Evolutionary conservation across 2,113 vertebrate species (phyloP).

Genomic region (Mormyrus lacerda): DNA sequence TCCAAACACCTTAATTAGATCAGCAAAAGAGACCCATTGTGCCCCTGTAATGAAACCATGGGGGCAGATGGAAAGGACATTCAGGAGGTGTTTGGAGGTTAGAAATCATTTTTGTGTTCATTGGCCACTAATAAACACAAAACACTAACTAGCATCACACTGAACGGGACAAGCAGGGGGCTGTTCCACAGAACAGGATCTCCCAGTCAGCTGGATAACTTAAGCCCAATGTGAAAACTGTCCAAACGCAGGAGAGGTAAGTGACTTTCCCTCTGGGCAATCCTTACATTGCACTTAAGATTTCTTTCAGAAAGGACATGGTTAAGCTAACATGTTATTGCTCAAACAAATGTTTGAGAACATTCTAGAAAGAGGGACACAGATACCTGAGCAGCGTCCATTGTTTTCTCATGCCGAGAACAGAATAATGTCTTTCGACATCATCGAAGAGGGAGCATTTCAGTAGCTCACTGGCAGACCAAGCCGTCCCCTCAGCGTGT

Average conservation of each 20-base stretch:
- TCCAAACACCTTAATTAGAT: constrained; percentile 34
- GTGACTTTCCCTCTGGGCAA: neutral
- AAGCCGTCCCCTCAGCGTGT: neutral
- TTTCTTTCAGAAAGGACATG: neutral
- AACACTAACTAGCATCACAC: neutral
- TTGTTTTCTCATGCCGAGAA: constrained; percentile 21
- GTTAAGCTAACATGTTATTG: neutral
- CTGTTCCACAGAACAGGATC: neutral
- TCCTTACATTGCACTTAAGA: neutral
- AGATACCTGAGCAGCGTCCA: neutral
- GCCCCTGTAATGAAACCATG: constrained; percentile 32
- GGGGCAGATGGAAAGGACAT: constrained; percentile 31
- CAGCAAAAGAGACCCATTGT: constrained; percentile 31
- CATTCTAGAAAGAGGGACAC: neutral
- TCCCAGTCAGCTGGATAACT: neutral
- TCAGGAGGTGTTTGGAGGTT: neutral
- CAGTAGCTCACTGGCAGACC: neutral
- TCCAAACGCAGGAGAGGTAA: neutral
- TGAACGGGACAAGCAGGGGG: neutral
- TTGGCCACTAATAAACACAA: neutral
- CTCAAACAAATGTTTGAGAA: neutral
- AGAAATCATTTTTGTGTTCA: neutral
- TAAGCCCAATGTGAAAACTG: neutral
- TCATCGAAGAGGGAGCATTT: neutral
- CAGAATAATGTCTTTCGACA: constrained; percentile 27